Conservation (phyloP, 2,797 vertebrate genomes). For the Lindbergichthys nudifrons region DNA sequence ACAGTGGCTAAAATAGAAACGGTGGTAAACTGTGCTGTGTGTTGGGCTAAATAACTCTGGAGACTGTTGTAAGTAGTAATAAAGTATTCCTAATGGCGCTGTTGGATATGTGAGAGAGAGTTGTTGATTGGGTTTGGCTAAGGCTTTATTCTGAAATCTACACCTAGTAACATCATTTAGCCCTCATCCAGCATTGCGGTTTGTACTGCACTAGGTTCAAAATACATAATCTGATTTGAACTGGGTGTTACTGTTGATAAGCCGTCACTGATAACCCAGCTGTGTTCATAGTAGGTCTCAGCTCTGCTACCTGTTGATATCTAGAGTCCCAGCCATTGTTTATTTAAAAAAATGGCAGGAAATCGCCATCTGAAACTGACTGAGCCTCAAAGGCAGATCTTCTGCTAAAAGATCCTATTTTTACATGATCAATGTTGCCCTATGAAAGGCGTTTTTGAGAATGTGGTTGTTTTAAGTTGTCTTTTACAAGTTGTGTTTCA, state of each 20-base stretch:
- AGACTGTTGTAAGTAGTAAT: constrained; percentile 10
- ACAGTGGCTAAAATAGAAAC: constrained; percentile 1
- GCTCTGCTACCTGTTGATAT: constrained; percentile 75
- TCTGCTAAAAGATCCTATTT: neutral
- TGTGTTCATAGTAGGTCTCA: constrained; percentile 23
- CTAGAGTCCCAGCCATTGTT: constrained; percentile 19
- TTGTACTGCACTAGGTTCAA: constrained; percentile 6
- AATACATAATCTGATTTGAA: neutral
- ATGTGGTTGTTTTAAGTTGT: neutral
- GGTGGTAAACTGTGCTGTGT: neutral
- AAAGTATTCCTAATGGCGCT: constrained; percentile 2
- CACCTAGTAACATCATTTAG: constrained; percentile 25
- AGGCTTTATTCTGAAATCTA: constrained; percentile 42
- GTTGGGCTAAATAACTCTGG: constrained; percentile 19
- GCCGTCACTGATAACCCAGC: constrained; percentile 12
- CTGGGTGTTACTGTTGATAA: constrained; percentile 12
- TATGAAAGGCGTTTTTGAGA: neutral
- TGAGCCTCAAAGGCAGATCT: constrained; percentile 8
- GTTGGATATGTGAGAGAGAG: neutral
- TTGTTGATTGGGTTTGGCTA: constrained; percentile 3
- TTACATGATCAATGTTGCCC: neutral
- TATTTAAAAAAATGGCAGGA: constrained; percentile 24
- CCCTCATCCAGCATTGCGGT: constrained; percentile 27
- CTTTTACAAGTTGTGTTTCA: neutral
- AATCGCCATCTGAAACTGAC: constrained; percentile 6